phyloP scores from a whole-genome alignment of 92 coral and sea anemone species.

The Micromussa lordhowensis region DNA sequence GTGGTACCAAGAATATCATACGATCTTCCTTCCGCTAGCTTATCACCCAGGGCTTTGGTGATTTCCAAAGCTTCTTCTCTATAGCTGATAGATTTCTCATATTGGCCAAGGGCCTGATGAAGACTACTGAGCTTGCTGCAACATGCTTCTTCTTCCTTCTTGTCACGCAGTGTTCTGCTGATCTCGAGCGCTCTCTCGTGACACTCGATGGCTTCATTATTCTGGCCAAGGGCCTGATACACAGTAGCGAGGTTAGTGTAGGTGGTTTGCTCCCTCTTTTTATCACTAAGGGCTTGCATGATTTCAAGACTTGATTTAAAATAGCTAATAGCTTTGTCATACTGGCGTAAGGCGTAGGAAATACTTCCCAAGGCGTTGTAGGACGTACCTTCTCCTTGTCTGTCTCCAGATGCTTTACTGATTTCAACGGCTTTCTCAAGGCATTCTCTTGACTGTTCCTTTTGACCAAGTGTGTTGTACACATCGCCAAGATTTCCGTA shows the following conservation, averaged over 20 bases:
- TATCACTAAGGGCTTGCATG: background rate
- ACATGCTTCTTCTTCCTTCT: constrained; percentile 22
- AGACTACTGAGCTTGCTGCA: constrained; percentile 20
- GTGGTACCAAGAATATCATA: constrained; percentile 20
- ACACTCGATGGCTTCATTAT: constrained; percentile 29
- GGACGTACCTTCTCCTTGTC: constrained; percentile 11
- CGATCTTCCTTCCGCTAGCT: constrained; percentile 7
- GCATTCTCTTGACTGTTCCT: constrained; percentile 17
- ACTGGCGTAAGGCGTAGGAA: constrained; percentile 19
- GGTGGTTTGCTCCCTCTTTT: constrained; percentile 18
- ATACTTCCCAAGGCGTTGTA: constrained; percentile 13
- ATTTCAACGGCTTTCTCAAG: constrained; percentile 28
- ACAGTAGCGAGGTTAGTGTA: constrained; percentile 4
- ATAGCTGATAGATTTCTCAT: constrained; percentile 26
- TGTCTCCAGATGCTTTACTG: constrained; percentile 42
- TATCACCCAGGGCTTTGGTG: constrained; percentile 23
- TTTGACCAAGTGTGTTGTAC: constrained; percentile 14
- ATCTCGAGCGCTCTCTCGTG: constrained; percentile 15
- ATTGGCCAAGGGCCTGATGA: constrained; percentile 12
- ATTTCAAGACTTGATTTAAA: constrained; percentile 10
- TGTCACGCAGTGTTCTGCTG: constrained; percentile 27
- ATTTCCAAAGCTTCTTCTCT: constrained; percentile 27
- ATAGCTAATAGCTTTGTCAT: constrained; percentile 29
- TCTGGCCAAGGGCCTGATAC: constrained; percentile 24
- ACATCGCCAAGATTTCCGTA: constrained; percentile 31